Evolutionary conservation across 2,888 invertebrate species (phyloP), one percentile per base, ranked within the genome.

Genomic region (Drosophila mercatorum): DNA sequence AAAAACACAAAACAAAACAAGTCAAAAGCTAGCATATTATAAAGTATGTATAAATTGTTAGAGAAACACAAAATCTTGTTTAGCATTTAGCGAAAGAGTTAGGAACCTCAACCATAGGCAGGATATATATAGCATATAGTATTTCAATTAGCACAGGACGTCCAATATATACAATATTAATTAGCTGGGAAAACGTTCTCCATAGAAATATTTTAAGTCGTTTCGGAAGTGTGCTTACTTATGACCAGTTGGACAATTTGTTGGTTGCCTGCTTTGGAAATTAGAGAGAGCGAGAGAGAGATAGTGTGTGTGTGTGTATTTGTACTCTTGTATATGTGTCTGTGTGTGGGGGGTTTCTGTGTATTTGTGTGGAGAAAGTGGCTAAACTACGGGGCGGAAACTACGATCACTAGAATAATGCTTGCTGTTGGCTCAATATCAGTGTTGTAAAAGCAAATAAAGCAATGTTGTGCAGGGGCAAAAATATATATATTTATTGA

Each of bases 401-500:
- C 46, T 63, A 64, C 44, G 34, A 17, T 34, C 17, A 57, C 31
- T 10, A 49, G 40, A 84, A 52, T 69, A 83, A 67, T 58, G 63
- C 55, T 56, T 34, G 55, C 36, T 64, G n/a, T 38, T 51, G 74
- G 55, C 67, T 58, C 71, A 56, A 65, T 58, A 36, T 58, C 79
- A 62, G 69, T 80, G 71, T 68, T 72, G 76, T 55, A 53, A 68
- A 88, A 80, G 75, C 81, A 57, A 59, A 66, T 62, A 69, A 81
- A 84, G 88, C 89, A 59, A 78, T 83, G 88, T 70, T 58, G 43
- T 73, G 74, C 64, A 66, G 40, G 43, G 51, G 26, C 64, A 12
- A 31, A 34, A 38, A 68, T 64, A 52, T 26, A 53, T 26, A 14
- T 2, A 10, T 11, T 28, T 40, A 53, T 8, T 12, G 14, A 8